phyloP scores from a whole-genome alignment of 2,113 vertebrate genomes.

The Gymnobelideus leadbeateri region DNA sequence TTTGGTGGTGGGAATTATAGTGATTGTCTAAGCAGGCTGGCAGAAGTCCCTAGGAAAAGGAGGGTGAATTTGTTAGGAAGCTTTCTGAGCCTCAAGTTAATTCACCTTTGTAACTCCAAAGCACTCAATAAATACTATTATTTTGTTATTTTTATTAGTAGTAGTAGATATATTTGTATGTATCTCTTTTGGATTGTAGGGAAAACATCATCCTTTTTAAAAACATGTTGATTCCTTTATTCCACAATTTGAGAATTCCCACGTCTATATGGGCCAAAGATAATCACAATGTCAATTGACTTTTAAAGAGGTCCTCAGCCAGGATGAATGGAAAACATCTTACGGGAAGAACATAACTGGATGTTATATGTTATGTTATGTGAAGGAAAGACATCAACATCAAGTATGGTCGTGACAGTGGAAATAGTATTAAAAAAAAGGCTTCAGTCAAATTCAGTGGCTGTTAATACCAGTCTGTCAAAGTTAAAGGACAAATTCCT shows the following conservation, averaged over 20 bases:
- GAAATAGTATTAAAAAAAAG: not conserved
- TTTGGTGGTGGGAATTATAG: not conserved
- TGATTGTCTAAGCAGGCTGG: not conserved
- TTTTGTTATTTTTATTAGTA: not conserved
- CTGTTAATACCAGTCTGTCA: not conserved
- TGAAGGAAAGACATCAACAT: not conserved
- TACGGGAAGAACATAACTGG: not conserved
- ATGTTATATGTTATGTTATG: too few species aligned
- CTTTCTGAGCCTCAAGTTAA: not conserved
- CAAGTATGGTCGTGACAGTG: not conserved
- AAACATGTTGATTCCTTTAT: not conserved
- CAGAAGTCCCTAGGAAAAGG: not conserved
- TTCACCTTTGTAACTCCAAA: not conserved
- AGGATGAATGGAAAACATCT: not conserved
- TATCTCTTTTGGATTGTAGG: not conserved
- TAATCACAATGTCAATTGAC: not conserved
- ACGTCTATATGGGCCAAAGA: not conserved
- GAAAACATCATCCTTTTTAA: not conserved
- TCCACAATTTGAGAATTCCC: not conserved
- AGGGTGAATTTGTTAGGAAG: not conserved
- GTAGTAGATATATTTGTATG: not conserved
- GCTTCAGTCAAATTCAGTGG: not conserved
- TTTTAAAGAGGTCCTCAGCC: not conserved
- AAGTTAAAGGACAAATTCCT: not conserved
- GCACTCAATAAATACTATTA: not conserved